Conservation (phyloP, 2,888 invertebrate genomes). For the Colostygia pectinataria region DNA sequence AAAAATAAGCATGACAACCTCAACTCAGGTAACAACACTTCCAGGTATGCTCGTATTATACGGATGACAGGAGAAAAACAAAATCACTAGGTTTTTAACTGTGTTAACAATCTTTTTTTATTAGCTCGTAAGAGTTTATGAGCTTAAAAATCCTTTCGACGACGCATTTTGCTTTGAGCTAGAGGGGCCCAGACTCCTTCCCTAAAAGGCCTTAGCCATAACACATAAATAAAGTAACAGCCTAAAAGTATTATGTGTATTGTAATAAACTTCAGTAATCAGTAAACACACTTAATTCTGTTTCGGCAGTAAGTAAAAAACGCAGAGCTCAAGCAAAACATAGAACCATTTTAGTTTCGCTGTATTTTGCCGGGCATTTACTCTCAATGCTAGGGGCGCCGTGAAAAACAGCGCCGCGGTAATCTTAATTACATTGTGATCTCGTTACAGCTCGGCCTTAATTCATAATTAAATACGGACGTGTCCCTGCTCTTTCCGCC, state of each 20-base stretch:
- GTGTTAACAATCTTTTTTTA: no score
- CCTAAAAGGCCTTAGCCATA: no score
- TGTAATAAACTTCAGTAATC: slow-evolving; percentile 7
- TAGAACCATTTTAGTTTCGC: slow-evolving; percentile 53
- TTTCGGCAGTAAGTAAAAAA: slow-evolving; percentile 25
- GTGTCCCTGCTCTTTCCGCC: slow-evolving; percentile 63
- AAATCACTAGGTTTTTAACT: not conserved
- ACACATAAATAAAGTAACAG: no score
- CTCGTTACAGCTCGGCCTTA: slow-evolving; percentile 77
- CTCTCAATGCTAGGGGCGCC: slow-evolving; percentile 61
- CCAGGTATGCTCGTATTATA: not conserved
- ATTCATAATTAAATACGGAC: slow-evolving; percentile 82
- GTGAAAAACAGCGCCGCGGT: slow-evolving; percentile 74
- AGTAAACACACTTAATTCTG: slow-evolving; percentile 14
- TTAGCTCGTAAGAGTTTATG: no score
- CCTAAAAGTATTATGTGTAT: no score
- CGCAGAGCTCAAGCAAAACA: slow-evolving; percentile 41
- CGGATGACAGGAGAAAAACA: not conserved
- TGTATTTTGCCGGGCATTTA: slow-evolving; percentile 66
- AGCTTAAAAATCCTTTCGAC: no score
- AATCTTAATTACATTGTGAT: slow-evolving; percentile 82
- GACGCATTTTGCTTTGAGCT: no score
- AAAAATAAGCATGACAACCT: not conserved
- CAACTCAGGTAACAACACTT: not conserved
- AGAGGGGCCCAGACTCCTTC: no score